Base-by-base conservation (phyloP, 2,888 invertebrate species). In the Eupithecia exiguata region DNA sequence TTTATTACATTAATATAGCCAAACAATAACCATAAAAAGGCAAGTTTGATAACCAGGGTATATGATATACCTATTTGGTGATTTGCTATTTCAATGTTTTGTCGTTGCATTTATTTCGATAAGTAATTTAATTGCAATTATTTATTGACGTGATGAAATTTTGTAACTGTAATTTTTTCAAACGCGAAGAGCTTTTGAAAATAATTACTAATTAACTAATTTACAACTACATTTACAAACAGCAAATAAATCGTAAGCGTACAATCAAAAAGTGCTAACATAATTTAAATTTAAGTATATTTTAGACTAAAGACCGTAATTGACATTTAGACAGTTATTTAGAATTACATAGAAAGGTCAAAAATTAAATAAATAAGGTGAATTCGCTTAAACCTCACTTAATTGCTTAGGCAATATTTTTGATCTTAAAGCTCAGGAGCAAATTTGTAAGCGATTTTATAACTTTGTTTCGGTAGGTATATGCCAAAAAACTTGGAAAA, bases 241-340 rank as follows among this genome's bases (percentile, higher is more conserved):
- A n/a, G 69, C 69, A 72, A 70, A 72, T 30, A 40, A 68, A 72
- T 53, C 16, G 66, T 30, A 72, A 72, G 68, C 70, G 21, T 43
- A 58, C 21, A 21, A 25, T 21, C 25, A 18, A 53, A 30, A 40
- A 18, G 38, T 38, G 65, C 38, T 53, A 72, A 69, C 58, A 70
- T 74, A 68, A 74, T 53, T 69, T 46, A 58, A 53, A 18, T 73
- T 63, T 67, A 35, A 7, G 0, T 62, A 18, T 35, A 74, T 70
- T 75, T 76, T 67, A 73, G 70, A 72, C 74, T 74, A 65, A 74
- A 72, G 68, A 38, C 77, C 73, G 71, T 80, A 80, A 80, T 80
- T 80, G 80, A 80, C 80, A 77, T 40, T 77, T 77, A 76, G 69
- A 75, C 71, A 74, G 53, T 65, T 72, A 74, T 69, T 65, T 49